These are phyloP conservation scores for Pangasius krempfi DNA, from an alignment of 2,797 vertebrate species.

Conservation along the genomic window DNA sequence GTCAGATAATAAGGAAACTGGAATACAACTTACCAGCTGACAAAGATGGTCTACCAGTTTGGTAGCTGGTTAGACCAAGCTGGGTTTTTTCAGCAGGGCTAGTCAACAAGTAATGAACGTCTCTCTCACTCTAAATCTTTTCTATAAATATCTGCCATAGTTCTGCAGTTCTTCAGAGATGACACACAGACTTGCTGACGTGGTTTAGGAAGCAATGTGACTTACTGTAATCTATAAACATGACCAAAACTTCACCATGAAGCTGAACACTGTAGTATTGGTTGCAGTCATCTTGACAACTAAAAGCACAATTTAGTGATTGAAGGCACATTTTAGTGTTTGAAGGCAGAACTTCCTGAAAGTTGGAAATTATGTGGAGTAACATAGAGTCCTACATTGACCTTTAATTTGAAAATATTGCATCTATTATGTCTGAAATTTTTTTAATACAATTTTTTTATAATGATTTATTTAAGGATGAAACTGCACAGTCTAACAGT, in stretches of 20 bases:
- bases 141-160: constrained; percentile 20
- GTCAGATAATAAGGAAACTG: neutral
- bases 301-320: neutral
- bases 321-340: neutral
- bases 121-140: constrained; percentile 2
- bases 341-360: neutral
- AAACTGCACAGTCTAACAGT: neutral
- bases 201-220: constrained; percentile 5
- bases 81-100: neutral
- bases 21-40: neutral
- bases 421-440: neutral
- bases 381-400: neutral
- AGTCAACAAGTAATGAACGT: constrained; percentile 18
- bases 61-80: too few relatives aligned
- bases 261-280: neutral
- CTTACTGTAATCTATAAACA: constrained; percentile 21
- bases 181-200: constrained; percentile 17
- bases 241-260: constrained; percentile 5
- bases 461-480: neutral
- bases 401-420: neutral
- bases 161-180: constrained; percentile 26
- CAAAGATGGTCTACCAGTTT: neutral
- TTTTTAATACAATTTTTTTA: neutral
- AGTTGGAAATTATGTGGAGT: neutral
- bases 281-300: neutral